phyloP scores from a whole-genome alignment of 2,797 vertebrate genomes.

The Syngnathus acus region DNA sequence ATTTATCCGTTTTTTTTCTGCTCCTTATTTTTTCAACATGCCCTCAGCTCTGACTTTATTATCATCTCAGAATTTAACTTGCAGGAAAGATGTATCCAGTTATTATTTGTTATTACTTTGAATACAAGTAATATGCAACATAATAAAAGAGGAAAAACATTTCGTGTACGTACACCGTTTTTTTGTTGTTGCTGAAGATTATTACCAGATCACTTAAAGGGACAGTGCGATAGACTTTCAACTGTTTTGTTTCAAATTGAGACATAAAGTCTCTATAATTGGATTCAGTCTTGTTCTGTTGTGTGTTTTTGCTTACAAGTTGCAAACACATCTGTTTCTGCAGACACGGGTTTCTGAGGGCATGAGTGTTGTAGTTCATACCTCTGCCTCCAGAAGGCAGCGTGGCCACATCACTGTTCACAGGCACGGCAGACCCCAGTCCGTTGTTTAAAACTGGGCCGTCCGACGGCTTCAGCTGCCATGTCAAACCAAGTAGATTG shows the following conservation, averaged over 20 bases:
- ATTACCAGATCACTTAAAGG: too few relatives aligned
- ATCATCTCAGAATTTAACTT: too few relatives aligned
- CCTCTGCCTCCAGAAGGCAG: slow-evolving; percentile 95
- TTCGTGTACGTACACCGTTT: too few relatives aligned
- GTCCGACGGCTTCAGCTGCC: slow-evolving; percentile 91
- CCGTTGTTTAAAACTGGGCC: slow-evolving; percentile 90
- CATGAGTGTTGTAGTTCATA: slow-evolving; percentile 58
- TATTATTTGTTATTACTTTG: too few relatives aligned
- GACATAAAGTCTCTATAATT: not conserved
- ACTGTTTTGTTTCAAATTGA: not conserved
- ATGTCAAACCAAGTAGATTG: slow-evolving; percentile 93
- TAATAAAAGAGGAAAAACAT: too few relatives aligned
- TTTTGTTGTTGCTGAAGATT: too few relatives aligned
- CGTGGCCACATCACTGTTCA: slow-evolving; percentile 84
- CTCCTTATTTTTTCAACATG: not conserved
- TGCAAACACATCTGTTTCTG: not conserved
- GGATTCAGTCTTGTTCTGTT: not conserved
- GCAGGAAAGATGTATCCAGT: too few relatives aligned
- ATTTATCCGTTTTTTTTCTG: not conserved
- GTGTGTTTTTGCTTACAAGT: not conserved
- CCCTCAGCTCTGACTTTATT: not conserved
- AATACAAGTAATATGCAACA: too few relatives aligned
- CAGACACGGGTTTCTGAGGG: not conserved
- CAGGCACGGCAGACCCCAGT: slow-evolving; percentile 76
- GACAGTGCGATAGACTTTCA: too few relatives aligned